A percentile compares a stretch with the other conserved stretches of the same genome.
These are phyloP conservation scores for Corvus cornix DNA, from an alignment of 2,113 vertebrate species.

Conservation along the genomic window DNA sequence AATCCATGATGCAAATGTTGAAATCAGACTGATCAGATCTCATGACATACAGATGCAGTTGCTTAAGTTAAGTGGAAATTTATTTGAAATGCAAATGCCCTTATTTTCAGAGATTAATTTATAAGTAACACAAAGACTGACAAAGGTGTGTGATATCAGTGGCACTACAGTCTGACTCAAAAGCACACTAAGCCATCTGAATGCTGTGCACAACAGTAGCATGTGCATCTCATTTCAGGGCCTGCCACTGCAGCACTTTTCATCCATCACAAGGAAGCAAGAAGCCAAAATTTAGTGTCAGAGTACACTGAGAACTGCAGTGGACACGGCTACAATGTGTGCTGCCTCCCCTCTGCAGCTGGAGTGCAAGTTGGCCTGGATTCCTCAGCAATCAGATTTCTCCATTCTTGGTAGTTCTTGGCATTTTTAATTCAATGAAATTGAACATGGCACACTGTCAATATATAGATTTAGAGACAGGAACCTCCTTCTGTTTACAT, in stretches of 20 bases:
- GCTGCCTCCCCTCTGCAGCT: conserved; percentile 57
- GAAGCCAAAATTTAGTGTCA: conserved; percentile 66
- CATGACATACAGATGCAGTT: background rate
- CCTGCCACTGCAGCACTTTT: conserved; percentile 74
- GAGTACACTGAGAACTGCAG: conserved; percentile 76
- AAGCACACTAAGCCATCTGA: background rate
- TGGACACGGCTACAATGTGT: background rate
- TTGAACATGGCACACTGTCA: background rate
- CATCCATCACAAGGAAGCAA: conserved; percentile 62
- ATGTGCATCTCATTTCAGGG: conserved; percentile 66
- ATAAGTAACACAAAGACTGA: background rate
- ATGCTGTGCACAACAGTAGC: background rate
- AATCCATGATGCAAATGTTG: background rate
- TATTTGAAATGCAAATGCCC: background rate
- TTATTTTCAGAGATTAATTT: background rate
- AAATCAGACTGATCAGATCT: background rate
- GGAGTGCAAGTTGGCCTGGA: conserved; percentile 70
- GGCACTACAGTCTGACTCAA: background rate
- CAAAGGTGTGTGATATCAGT: background rate
- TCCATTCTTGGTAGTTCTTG: conserved; percentile 66
- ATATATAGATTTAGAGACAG: background rate
- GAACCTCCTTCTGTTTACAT: background rate
- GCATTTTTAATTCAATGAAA: background rate
- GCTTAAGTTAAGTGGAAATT: background rate
- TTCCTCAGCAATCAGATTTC: conserved; percentile 74